Evolutionary conservation across 2,113 vertebrate genomes (phyloP), one percentile per base, ranked within the genome.

Genomic region (Larimichthys polyactis): DNA sequence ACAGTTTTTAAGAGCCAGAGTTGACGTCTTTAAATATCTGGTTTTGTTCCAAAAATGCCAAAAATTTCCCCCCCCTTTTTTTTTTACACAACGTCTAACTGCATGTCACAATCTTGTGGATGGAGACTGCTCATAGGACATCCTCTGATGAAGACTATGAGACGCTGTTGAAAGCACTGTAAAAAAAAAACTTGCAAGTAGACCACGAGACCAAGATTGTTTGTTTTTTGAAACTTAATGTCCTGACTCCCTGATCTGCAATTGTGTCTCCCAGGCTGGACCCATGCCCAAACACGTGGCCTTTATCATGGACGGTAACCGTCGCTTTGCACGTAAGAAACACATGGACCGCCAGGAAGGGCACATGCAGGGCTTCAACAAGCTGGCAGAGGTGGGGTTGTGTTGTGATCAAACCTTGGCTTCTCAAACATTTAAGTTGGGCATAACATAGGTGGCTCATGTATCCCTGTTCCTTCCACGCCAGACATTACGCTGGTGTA

Each of bases 271-370:
- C 52, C 82, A 99, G 98, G 96, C 96, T 75, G 97, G 98, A n/a
- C 98, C 98, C 0, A 96, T 99, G 95, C 98, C 98, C 60, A 98
- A 96, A 90, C 98, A 99, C 22, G 94, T 99, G 36, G 98, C 98
- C 7, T 99, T 99, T 93, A 99, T 99, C 92, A 99, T 99, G 98
- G 98, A 99, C 32, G 98, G 98, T 11, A 99, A 99, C 80, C 96
- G 98, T 24, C 97, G 98, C 27, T 99, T 97, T 20, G 98, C 98
- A 12, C 96, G 93, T 4, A 99, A 98, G 90, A 96, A 95, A 9
- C 96, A 98, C 0, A 96, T 99, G 88, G 95, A 97, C 70, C 95
- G 96, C 0, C 96, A 98, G 79, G 95, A 99, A 88, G 98, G 98
- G 0, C 98, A 99, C 65, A 96, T 95, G 0, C 96, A 99, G 70